Evolutionary conservation across 2,113 vertebrate genomes (phyloP).

Genomic region (Otus sunia): DNA sequence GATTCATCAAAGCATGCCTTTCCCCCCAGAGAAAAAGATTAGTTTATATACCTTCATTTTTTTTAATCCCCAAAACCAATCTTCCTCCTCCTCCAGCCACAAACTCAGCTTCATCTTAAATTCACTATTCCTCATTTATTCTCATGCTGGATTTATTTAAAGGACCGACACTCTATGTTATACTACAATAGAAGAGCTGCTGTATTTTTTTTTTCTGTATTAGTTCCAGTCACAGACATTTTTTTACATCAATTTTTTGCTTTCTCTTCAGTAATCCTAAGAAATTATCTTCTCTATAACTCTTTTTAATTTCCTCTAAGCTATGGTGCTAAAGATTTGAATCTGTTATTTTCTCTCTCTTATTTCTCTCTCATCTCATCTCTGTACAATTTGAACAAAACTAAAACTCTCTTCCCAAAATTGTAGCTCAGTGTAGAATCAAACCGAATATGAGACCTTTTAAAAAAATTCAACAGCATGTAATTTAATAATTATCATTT

Average conservation of each 20-base stretch:
- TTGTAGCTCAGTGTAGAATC: neutral
- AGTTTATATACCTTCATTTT: neutral
- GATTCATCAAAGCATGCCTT: neutral
- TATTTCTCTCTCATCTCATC: neutral
- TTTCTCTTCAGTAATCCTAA: neutral
- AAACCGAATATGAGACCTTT: neutral
- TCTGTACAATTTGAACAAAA: neutral
- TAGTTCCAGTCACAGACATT: neutral
- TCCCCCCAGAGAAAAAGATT: neutral
- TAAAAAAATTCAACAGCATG: neutral
- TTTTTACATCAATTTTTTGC: neutral
- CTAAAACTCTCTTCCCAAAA: neutral
- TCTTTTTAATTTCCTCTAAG: neutral
- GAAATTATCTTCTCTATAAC: neutral
- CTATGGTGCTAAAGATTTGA: neutral
- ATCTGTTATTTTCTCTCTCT: neutral
- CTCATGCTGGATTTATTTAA: neutral
- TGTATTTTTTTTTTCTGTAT: neutral
- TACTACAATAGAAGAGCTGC: neutral
- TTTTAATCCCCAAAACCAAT: neutral
- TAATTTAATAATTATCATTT: neutral
- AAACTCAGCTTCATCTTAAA: neutral
- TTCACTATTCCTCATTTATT: neutral
- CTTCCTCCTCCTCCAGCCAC: neutral
- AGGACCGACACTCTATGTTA: neutral